Evolutionary conservation across 2,797 vertebrate genomes (phyloP).

Genomic region (Cirrhinus mrigala): DNA sequence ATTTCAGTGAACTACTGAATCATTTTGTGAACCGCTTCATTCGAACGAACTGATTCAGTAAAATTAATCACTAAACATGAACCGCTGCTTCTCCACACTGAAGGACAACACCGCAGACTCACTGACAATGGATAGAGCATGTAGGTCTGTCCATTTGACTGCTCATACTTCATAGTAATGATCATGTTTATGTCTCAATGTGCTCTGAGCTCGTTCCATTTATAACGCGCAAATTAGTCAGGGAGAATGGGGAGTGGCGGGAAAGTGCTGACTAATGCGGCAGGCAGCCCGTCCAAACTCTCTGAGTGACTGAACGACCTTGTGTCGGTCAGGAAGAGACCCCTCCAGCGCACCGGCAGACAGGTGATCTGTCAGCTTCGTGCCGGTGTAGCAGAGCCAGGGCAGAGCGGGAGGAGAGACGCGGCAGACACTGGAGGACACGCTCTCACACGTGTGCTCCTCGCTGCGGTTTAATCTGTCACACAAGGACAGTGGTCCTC

Average conservation of each 20-base stretch:
- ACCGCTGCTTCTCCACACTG: not conserved
- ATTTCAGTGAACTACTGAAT: not conserved
- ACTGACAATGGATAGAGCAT: constrained; percentile 30
- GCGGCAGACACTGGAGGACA: constrained; percentile 66
- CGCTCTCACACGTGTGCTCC: constrained; percentile 60
- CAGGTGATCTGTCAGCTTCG: constrained; percentile 80
- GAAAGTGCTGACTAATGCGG: constrained; percentile 78
- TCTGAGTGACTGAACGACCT: constrained; percentile 78
- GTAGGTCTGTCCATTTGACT: constrained; percentile 39
- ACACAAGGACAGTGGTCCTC: constrained; percentile 60
- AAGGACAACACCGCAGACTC: constrained; percentile 21
- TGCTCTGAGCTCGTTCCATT: constrained; percentile 53
- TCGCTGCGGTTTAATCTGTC: constrained; percentile 72
- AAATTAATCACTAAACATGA: not conserved
- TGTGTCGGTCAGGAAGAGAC: constrained; percentile 70
- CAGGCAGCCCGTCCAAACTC: constrained; percentile 72
- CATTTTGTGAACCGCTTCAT: not conserved
- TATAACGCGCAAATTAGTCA: constrained; percentile 57
- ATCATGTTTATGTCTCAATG: constrained; percentile 50
- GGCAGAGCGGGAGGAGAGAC: constrained; percentile 63
- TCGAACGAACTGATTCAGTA: not conserved
- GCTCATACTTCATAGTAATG: constrained; percentile 56
- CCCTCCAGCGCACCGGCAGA: constrained; percentile 73
- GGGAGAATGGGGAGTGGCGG: constrained; percentile 38
- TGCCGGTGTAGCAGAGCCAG: constrained; percentile 65